Evolutionary conservation across 1,140 invertebrate species (phyloP).

Genomic region (Drosophila arawakana): DNA sequence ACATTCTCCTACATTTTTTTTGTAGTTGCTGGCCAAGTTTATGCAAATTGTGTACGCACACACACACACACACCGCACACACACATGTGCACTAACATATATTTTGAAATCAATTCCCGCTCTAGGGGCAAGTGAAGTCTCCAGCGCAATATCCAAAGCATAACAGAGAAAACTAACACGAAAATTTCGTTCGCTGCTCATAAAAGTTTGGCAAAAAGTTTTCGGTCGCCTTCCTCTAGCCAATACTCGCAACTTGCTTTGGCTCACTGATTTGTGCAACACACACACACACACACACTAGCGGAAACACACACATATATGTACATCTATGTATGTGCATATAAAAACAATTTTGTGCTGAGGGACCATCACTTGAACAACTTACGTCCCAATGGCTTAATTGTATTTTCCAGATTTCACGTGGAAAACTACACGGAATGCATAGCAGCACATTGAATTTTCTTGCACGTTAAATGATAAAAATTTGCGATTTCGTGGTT

Average conservation of each 20-base stretch:
- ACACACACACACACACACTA: conserved; percentile 12
- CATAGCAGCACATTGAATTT: conserved; percentile 41
- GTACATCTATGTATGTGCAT: background rate
- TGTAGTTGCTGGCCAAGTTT: conserved; percentile 13
- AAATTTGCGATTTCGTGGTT: conserved; percentile 14
- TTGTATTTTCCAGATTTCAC: conserved; percentile 68
- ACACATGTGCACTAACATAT: background rate
- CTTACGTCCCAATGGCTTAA: conserved; percentile 67
- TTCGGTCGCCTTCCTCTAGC: conserved; percentile 39
- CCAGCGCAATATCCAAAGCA: conserved; percentile 58
- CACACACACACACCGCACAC: background rate
- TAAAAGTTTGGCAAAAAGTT: conserved; percentile 71
- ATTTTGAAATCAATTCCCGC: conserved; percentile 68
- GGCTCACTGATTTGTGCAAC: conserved; percentile 40
- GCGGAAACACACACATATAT: background rate
- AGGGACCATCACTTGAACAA: conserved; percentile 63
- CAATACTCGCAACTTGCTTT: conserved; percentile 25
- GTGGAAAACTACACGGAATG: conserved; percentile 3
- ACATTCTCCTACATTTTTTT: conserved; percentile 5
- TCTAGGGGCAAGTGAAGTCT: conserved; percentile 30
- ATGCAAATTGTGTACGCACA: conserved; percentile 41
- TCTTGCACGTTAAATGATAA: conserved; percentile 61
- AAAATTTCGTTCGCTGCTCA: conserved; percentile 73
- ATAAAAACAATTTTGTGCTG: conserved; percentile 41
- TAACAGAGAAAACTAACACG: conserved; percentile 46